Evolutionary conservation across 2,888 invertebrate genomes (phyloP), one percentile per base, ranked within the genome.

Genomic region (Platycnemis pennipes): DNA sequence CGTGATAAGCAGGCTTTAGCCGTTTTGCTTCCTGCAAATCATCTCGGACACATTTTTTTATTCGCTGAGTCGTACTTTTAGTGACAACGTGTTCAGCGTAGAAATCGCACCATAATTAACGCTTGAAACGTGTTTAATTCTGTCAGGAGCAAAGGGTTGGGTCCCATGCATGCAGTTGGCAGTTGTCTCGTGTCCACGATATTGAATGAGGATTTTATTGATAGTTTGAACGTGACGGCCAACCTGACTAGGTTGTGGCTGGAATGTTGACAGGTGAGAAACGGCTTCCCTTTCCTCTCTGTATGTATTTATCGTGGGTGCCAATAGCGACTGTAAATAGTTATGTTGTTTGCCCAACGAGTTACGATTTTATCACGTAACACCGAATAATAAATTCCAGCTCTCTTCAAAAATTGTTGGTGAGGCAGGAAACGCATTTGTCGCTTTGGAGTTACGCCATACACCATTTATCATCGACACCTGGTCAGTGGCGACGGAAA

Each of bases 201-300:
- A 77, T 77, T 13, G 77, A 77, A 77, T 77, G 26, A 37, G 77
- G 31, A n/a, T 31, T 77, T n/a, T 37, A 77, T 37, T 77, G 77
- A 77, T 37, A 37, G 77, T 77, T 22, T 37, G 37, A 77, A 77
- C 37, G 77, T 77, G 77, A 77, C 37, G 37, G 77, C 37, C 31
- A 77, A 8, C 77, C 11, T 16, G 37, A 77, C 77, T 13, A 77
- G 37, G 37, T 77, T 77, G 77, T 77, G 77, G n/a, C 31, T 37
- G 77, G 77, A 77, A 77, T 77, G 77, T 37, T 77, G 77, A 77
- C 77, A 77, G 77, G 77, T n/a, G n/a, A 77, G 16, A 77, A 77
- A 77, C 37, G 37, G 77, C 37, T 77, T 77, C 31, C 37, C 31
- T 77, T 77, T 77, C 77, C n/a, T 37, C 13, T 37, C 13, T 77